Evolutionary conservation across 2,113 vertebrate genomes (phyloP).

Genomic region (Pampusana beccarii): DNA sequence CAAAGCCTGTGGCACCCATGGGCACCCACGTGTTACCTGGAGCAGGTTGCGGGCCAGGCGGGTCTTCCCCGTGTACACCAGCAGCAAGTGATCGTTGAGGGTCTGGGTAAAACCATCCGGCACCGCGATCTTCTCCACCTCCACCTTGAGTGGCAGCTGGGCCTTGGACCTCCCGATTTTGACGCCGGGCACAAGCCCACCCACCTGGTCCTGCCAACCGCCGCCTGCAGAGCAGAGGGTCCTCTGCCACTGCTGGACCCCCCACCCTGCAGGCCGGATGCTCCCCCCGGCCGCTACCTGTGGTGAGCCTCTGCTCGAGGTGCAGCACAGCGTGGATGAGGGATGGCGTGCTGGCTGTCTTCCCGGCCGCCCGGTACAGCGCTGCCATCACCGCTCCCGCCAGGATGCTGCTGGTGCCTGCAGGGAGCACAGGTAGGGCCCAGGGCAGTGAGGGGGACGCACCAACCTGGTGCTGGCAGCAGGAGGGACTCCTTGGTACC

Average conservation of each 20-base stretch:
- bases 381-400: slow-evolving; percentile 88
- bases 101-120: slow-evolving; percentile 76
- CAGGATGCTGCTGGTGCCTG: slow-evolving; percentile 98
- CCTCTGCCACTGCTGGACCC: fast-evolving
- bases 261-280: fast-evolving
- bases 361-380: slow-evolving; percentile 83
- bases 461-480: not conserved
- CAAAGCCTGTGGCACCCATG: not conserved
- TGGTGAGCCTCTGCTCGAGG: slow-evolving; percentile 94
- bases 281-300: slow-evolving; percentile 71
- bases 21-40: slow-evolving; percentile 76
- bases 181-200: slow-evolving; percentile 88
- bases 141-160: slow-evolving; percentile 85
- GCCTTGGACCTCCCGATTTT: slow-evolving; percentile 87
- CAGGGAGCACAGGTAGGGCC: not conserved
- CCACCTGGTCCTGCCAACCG: slow-evolving; percentile 98
- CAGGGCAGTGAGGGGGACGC: not conserved
- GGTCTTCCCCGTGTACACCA: slow-evolving; percentile 96
- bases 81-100: slow-evolving; percentile 86
- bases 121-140: slow-evolving; percentile 81
- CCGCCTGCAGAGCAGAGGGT: slow-evolving; percentile 79
- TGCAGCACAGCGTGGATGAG: slow-evolving; percentile 90
- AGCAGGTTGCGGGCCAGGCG: slow-evolving; percentile 94
- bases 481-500: not conserved
- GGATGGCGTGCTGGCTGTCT: slow-evolving; percentile 75